Percentiles rank a stretch among this genome's conserved stretches.
These are phyloP conservation scores for Dromococcyx pavoninus DNA, from an alignment of 2,797 vertebrate species.

Conservation along the genomic window DNA sequence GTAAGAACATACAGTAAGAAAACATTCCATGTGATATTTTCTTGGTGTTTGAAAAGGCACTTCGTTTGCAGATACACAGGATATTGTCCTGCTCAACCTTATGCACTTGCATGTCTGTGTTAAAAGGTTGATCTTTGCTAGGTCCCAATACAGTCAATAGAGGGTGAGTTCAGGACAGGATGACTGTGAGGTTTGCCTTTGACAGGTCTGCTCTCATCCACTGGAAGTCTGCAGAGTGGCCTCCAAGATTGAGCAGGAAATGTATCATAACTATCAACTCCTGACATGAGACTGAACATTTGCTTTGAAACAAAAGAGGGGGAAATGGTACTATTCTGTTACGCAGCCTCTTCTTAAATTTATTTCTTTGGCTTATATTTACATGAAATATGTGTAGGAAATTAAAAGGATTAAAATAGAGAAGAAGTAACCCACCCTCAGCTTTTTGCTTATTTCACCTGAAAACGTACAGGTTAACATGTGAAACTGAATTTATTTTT, in stretches of 20 bases:
- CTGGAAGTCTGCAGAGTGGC: neutral
- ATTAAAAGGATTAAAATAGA: neutral
- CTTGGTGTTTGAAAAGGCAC: neutral
- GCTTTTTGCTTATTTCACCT: neutral
- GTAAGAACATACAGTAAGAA: neutral
- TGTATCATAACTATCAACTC: neutral
- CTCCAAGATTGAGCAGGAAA: neutral
- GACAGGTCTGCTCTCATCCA: neutral
- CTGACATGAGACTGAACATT: neutral
- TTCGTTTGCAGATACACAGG: neutral
- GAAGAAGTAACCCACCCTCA: neutral
- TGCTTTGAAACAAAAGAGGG: neutral
- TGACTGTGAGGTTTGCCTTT: neutral
- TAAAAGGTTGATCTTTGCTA: neutral
- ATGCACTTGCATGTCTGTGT: rapidly evolving
- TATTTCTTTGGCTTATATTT: neutral
- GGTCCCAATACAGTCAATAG: neutral
- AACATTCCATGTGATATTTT: neutral
- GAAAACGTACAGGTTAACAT: neutral
- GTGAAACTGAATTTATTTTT: neutral
- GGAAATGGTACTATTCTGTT: neutral
- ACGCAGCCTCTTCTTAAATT: neutral
- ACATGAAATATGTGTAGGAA: neutral
- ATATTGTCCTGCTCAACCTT: neutral
- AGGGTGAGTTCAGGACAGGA: neutral